Evolutionary conservation across 2,797 vertebrate species (phyloP).

Genomic region (Hapalemur alaotrensis): DNA sequence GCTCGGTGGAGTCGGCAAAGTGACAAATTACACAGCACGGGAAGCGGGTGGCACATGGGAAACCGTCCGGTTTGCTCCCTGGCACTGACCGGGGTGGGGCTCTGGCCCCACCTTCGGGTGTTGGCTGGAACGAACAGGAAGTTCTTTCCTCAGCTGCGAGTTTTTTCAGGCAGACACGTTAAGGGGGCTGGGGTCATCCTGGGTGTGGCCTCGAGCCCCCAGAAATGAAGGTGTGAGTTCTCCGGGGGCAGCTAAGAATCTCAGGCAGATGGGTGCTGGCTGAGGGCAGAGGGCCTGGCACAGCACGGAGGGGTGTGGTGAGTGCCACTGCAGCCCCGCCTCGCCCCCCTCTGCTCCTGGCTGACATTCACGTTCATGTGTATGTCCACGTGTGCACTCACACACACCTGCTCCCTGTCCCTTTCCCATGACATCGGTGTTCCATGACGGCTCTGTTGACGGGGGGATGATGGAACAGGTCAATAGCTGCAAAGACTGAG

Average conservation of each 20-base stretch:
- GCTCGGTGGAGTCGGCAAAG: neutral
- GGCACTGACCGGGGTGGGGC: neutral
- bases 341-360: rapidly evolving
- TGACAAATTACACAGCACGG: neutral
- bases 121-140: neutral
- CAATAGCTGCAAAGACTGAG: neutral
- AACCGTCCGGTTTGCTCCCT: neutral
- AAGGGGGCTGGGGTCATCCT: neutral
- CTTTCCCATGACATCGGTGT: neutral
- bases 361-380: neutral
- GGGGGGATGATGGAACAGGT: neutral
- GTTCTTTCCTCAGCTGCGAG: neutral
- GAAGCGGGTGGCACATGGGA: no score
- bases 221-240: neutral
- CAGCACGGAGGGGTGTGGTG: neutral
- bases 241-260: neutral
- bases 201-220: neutral
- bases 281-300: neutral
- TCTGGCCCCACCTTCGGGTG: neutral
- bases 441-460: no score
- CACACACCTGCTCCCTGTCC: neutral
- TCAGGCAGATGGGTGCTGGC: neutral
- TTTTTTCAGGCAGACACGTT: neutral
- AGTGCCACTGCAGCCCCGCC: neutral
- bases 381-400: no score